phyloP scores from a whole-genome alignment of 1,140 invertebrate species.

The Coenobita brevimanus region DNA sequence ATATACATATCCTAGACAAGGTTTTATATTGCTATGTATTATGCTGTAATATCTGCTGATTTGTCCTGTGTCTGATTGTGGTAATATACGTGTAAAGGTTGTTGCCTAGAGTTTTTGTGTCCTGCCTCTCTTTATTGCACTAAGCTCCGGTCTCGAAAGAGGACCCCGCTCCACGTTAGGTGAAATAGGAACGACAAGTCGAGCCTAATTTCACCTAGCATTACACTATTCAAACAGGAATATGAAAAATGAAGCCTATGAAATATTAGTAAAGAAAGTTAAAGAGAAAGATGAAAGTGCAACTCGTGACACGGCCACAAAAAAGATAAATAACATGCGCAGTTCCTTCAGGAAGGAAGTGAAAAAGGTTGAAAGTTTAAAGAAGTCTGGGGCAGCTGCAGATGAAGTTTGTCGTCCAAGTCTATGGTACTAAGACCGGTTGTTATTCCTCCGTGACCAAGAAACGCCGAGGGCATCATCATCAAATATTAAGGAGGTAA shows the following conservation, averaged over 20 bases:
- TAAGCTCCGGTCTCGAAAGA: too few species aligned
- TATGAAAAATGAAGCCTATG: not conserved
- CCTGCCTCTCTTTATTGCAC: too few species aligned
- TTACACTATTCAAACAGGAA: not conserved
- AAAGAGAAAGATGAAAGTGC: not conserved
- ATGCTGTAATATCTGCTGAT: too few species aligned
- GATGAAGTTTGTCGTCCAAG: not conserved
- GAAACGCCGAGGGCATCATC: not conserved
- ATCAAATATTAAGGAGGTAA: not conserved
- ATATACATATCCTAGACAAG: too few species aligned
- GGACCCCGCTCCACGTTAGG: too few species aligned
- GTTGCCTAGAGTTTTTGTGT: too few species aligned
- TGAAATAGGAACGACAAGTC: too few species aligned
- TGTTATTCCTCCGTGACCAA: conserved; percentile 14
- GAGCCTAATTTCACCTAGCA: too few species aligned
- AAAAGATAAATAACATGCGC: conserved; percentile 2
- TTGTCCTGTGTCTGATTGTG: too few species aligned
- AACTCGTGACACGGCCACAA: not conserved
- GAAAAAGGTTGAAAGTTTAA: conserved; percentile 7
- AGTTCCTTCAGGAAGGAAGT: conserved; percentile 11
- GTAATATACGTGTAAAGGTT: too few species aligned
- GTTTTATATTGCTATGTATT: too few species aligned
- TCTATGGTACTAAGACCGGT: not conserved
- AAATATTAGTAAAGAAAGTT: not conserved
- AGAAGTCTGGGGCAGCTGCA: not conserved